These are phyloP conservation scores for Pogonomyrmex californicus DNA, from an alignment of 1,140 invertebrate genomes.

Conservation along the genomic window DNA sequence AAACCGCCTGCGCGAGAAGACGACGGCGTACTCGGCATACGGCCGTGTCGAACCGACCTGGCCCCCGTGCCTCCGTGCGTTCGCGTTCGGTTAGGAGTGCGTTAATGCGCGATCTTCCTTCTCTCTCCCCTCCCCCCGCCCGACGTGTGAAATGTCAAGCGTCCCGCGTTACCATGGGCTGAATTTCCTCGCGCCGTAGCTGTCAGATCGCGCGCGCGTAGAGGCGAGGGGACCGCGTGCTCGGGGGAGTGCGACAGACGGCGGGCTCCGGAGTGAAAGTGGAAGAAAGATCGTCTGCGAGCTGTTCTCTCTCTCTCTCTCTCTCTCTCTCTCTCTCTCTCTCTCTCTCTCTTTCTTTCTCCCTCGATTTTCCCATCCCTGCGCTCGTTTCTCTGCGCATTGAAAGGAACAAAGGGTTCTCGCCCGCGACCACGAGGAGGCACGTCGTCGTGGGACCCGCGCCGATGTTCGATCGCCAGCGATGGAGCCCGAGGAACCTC, in stretches of 20 bases:
- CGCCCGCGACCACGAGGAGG: constrained; percentile 6
- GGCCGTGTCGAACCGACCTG: too few relatives aligned
- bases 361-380: background rate
- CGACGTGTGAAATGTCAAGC: constrained; percentile 71
- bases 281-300: constrained; percentile 44
- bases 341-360: constrained; percentile 23
- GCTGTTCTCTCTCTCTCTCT: too few relatives aligned
- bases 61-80: too few relatives aligned
- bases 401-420: background rate
- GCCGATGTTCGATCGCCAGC: constrained; percentile 65
- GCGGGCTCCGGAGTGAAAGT: constrained; percentile 64
- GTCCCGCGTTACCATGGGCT: constrained; percentile 68
- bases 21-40: constrained; percentile 1
- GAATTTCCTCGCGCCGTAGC: constrained; percentile 50
- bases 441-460: background rate
- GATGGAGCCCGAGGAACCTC: constrained; percentile 90
- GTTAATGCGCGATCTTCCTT: constrained; percentile 21
- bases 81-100: background rate
- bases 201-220: constrained; percentile 61
- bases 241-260: background rate
- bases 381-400: too few relatives aligned
- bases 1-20: too few relatives aligned
- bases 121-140: background rate
- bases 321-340: background rate
- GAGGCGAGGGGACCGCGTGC: constrained; percentile 29